A percentile compares a stretch with the other conserved stretches of the same genome.
These are phyloP conservation scores for Anoplolepis gracilipes DNA, from an alignment of 1,140 invertebrate species.

Conservation along the genomic window DNA sequence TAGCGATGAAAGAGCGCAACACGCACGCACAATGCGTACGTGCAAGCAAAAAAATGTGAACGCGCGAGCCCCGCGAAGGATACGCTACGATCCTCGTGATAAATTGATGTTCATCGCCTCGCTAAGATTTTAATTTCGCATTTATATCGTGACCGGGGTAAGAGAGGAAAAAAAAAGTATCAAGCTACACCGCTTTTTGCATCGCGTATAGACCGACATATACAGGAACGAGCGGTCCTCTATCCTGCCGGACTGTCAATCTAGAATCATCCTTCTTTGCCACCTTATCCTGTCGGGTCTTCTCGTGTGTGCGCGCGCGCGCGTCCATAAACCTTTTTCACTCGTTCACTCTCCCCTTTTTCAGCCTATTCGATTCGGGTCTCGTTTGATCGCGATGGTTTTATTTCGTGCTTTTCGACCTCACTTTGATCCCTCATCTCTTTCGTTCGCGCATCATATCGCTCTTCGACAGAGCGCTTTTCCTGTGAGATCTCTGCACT, in stretches of 20 bases:
- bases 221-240: constrained; percentile 20
- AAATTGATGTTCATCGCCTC: constrained; percentile 11
- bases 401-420: constrained; percentile 56
- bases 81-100: constrained; percentile 24
- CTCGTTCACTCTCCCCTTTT: constrained; percentile 29
- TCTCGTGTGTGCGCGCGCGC: not conserved
- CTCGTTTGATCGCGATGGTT: constrained; percentile 59
- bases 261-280: constrained; percentile 1
- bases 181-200: not conserved
- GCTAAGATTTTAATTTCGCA: constrained; percentile 33
- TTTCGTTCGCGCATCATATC: constrained; percentile 55
- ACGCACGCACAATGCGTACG: not conserved
- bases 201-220: constrained; percentile 33
- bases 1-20: constrained; percentile 8
- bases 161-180: constrained; percentile 3
- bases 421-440: constrained; percentile 59
- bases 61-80: not conserved
- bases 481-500: constrained; percentile 33
- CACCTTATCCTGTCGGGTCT: constrained; percentile 34
- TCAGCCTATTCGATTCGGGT: constrained; percentile 31
- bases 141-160: not conserved
- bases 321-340: constrained; percentile 36
- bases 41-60: constrained; percentile 40
- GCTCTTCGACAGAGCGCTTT: constrained; percentile 33
- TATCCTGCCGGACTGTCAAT: not conserved